Base-by-base conservation (phyloP, 2,797 vertebrate genomes). In the Sebastes hubbsi region DNA sequence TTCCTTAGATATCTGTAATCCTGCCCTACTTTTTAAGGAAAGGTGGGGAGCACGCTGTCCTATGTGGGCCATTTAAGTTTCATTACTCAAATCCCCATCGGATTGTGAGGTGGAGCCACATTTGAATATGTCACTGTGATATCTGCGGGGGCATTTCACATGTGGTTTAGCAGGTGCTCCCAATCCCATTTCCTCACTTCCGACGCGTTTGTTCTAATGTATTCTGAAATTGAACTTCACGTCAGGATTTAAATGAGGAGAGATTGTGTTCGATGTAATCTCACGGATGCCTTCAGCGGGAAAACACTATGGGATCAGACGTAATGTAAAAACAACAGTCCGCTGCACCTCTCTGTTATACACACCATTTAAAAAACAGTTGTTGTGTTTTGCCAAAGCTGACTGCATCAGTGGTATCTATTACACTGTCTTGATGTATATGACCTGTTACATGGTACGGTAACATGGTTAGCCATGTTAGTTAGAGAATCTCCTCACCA, bases 21-120 rank as follows among this genome's bases (percentile, higher is more conserved):
- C 72, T 70, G 82, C n/a, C 70, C 82, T 71, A 84, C 55, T 83
- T 87, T 86, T 86, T 81, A 79, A 67, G 14, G 25, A 79, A 52
- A 87, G 77, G 78, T 68, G 81, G 73, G 32, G 65, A 77, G 71
- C 75, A 8, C 0, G 29, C 22, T 7, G 61, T 76, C 71, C 78
- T 46, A 62, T 10, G 76, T 52, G 78, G 81, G 56, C 56, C 55
- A 34, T 85, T 86, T 69, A 64, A 34, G 60, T 75, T 77, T 77
- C 89, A 86, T 88, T 67, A 77, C 76, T 81, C 82, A 85, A 81
- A 77, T 75, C 64, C 82, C 75, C 27, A 11, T 29, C 0, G 36
- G 79, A 68, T 13, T 20, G 71, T 5, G 62, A 5, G 77, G 24
- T 5, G 20, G 58, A 71, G 63, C 20, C 34, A 29, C 34, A 68